Evolutionary conservation across 1,140 invertebrate genomes (phyloP).

Genomic region (Pectinophora gossypiella): DNA sequence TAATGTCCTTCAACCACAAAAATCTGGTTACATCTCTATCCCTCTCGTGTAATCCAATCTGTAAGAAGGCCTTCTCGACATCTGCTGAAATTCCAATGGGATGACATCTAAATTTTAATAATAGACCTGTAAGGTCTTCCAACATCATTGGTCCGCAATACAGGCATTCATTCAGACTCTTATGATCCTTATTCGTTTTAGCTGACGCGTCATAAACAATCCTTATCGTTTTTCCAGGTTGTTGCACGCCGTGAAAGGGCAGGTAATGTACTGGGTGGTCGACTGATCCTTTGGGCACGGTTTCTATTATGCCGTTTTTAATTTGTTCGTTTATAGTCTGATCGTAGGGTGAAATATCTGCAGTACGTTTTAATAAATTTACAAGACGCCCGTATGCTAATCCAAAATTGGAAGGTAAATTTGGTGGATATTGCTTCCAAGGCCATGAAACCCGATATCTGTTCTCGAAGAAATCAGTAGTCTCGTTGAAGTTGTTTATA

Average conservation of each 20-base stretch:
- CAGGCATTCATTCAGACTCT: conserved; percentile 22
- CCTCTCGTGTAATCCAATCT: conserved; percentile 3
- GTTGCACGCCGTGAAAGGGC: not conserved
- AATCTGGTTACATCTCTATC: conserved; percentile 8
- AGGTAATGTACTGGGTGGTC: not conserved
- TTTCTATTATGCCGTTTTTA: not conserved
- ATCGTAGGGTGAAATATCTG: not conserved
- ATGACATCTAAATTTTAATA: conserved; percentile 8
- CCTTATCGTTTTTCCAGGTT: not conserved
- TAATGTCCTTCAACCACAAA: conserved; percentile 1
- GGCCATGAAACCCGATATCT: conserved; percentile 26
- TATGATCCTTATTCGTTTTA: conserved; percentile 1
- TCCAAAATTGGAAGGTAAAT: conserved; percentile 20
- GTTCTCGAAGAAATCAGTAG: conserved; percentile 12
- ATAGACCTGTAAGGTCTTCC: conserved; percentile 18
- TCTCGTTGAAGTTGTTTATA: conserved; percentile 23
- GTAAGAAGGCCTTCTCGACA: conserved; percentile 5
- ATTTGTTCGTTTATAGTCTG: not conserved
- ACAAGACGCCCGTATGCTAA: not conserved
- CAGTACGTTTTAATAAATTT: not conserved
- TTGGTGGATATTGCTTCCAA: conserved; percentile 17
- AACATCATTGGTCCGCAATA: conserved; percentile 22
- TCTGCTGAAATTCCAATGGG: not conserved
- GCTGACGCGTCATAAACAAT: not conserved
- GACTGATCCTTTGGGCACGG: not conserved